Evolutionary conservation across 2,113 vertebrate species (phyloP).

Genomic region (Corythornis vintsioides): DNA sequence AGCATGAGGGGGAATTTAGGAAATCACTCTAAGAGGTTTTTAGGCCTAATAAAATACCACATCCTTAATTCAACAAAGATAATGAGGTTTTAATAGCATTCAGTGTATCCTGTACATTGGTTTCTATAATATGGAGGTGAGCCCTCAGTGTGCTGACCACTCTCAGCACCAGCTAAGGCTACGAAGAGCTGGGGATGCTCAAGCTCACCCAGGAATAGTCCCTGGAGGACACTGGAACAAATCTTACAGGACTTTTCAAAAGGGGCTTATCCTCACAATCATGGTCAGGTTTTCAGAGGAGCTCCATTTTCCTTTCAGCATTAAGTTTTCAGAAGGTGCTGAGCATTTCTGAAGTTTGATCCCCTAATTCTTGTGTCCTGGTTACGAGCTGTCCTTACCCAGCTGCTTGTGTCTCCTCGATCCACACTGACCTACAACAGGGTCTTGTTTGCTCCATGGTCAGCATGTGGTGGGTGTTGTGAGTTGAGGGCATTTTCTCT

Average conservation of each 20-base stretch:
- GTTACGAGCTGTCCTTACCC: neutral
- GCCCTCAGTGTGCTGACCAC: neutral
- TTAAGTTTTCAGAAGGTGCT: neutral
- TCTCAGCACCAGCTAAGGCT: neutral
- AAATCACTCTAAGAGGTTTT: neutral
- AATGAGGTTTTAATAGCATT: neutral
- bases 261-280: neutral
- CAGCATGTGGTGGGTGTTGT: fast-evolving
- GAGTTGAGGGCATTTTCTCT: neutral
- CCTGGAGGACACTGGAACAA: neutral
- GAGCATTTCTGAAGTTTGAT: neutral
- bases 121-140: neutral
- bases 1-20: neutral
- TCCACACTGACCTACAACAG: neutral
- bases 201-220: neutral
- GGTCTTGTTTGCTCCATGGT: neutral
- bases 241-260: neutral
- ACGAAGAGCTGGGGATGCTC: neutral
- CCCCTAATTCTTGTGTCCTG: neutral
- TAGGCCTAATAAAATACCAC: neutral
- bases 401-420: neutral
- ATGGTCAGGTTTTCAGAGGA: neutral
- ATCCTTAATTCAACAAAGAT: neutral
- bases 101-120: neutral
- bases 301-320: neutral